Conservation (phyloP, 2,888 invertebrate species). For the Sepiola atlantica region DNA sequence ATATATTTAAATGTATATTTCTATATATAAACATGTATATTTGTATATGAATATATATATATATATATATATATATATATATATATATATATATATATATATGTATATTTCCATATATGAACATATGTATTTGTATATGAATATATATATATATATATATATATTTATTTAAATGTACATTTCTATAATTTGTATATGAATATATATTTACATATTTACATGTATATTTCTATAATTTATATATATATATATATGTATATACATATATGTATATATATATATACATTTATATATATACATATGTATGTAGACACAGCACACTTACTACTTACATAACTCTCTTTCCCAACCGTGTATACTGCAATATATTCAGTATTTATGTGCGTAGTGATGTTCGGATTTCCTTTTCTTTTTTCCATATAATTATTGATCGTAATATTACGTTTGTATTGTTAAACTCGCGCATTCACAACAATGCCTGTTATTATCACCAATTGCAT, state of each 20-base stretch:
- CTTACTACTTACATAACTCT: background rate
- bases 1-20: background rate
- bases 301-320: background rate
- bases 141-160: background rate
- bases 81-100: background rate
- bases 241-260: too few species aligned
- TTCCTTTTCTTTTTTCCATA: background rate
- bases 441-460: background rate
- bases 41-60: background rate
- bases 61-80: background rate
- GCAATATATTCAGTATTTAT: background rate
- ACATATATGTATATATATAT: background rate
- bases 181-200: background rate
- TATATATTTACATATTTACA: too few species aligned
- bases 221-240: too few species aligned
- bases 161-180: background rate
- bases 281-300: background rate
- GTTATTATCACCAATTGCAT: background rate
- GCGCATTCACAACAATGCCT: background rate
- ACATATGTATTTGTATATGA: background rate
- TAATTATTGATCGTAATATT: constrained; percentile 10
- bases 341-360: background rate
- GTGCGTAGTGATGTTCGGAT: background rate
- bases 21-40: background rate
- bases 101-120: background rate